phyloP scores from a whole-genome alignment of 2,113 vertebrate genomes.

The Podilymbus podiceps region DNA sequence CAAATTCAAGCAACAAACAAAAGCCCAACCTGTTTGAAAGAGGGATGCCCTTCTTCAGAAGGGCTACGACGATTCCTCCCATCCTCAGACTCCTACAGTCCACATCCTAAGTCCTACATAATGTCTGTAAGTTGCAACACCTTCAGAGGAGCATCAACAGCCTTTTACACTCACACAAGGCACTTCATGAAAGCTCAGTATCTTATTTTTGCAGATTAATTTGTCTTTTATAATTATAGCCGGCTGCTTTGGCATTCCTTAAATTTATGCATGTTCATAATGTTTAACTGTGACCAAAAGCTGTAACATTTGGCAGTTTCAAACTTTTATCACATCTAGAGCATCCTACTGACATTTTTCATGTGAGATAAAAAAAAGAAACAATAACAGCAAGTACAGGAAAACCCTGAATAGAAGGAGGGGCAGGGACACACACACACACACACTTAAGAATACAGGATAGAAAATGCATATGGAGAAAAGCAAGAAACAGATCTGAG shows the following conservation, averaged over 20 bases:
- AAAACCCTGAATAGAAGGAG: background rate
- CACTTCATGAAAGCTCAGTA: background rate
- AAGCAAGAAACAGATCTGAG: background rate
- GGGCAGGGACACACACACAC: no score
- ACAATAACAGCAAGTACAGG: background rate
- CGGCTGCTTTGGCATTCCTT: background rate
- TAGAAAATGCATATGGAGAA: background rate
- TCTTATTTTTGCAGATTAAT: background rate
- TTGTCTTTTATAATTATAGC: background rate
- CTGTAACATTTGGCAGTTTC: background rate
- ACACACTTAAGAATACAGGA: background rate
- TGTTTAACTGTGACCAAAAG: background rate
- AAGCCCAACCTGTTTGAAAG: background rate
- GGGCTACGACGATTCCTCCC: background rate
- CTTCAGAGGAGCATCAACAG: background rate
- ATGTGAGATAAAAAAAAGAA: background rate
- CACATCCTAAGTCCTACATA: background rate
- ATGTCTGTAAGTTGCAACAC: background rate
- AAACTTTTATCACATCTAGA: background rate
- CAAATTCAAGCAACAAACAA: background rate
- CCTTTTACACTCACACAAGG: background rate
- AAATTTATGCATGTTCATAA: background rate
- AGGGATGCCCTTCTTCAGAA: background rate
- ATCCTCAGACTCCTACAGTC: background rate
- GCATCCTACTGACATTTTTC: background rate